These are phyloP conservation scores for Danio albolineatus DNA, from an alignment of 2,797 vertebrate genomes.

Conservation along the genomic window DNA sequence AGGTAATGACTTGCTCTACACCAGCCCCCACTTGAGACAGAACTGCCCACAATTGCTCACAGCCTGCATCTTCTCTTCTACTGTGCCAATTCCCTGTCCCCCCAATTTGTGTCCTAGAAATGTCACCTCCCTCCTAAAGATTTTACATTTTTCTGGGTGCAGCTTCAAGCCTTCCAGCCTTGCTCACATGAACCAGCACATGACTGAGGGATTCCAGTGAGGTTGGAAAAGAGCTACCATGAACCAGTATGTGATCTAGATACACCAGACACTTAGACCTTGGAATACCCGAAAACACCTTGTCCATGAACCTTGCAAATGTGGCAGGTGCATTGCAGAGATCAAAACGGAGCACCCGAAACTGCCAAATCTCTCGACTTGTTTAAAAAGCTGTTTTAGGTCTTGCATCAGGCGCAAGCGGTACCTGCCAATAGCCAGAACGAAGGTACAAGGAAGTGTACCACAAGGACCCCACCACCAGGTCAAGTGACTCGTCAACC, in stretches of 20 bases:
- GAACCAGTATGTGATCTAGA: slow-evolving; percentile 6
- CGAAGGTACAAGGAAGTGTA: slow-evolving; percentile 31
- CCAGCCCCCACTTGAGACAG: slow-evolving; percentile 19
- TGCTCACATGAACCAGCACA: neutral
- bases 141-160: neutral
- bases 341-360: slow-evolving; percentile 34
- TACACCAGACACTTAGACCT: neutral
- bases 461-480: slow-evolving; percentile 27
- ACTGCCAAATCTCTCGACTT: slow-evolving; percentile 32
- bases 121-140: neutral
- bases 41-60: neutral
- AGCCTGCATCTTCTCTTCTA: neutral
- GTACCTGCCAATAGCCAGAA: slow-evolving; percentile 31
- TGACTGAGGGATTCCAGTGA: neutral
- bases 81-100: neutral
- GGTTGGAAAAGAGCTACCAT: neutral
- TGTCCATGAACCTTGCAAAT: slow-evolving; percentile 30
- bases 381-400: slow-evolving; percentile 34
- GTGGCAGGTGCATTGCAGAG: slow-evolving; percentile 21
- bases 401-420: slow-evolving; percentile 12
- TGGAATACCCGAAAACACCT: slow-evolving; percentile 15
- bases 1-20: slow-evolving; percentile 35
- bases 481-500: slow-evolving; percentile 36
- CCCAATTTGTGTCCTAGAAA: slow-evolving; percentile 9
- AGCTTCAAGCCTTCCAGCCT: neutral